Evolutionary conservation across 1,140 invertebrate genomes (phyloP).

Genomic region (Atopsyche davidsoni): DNA sequence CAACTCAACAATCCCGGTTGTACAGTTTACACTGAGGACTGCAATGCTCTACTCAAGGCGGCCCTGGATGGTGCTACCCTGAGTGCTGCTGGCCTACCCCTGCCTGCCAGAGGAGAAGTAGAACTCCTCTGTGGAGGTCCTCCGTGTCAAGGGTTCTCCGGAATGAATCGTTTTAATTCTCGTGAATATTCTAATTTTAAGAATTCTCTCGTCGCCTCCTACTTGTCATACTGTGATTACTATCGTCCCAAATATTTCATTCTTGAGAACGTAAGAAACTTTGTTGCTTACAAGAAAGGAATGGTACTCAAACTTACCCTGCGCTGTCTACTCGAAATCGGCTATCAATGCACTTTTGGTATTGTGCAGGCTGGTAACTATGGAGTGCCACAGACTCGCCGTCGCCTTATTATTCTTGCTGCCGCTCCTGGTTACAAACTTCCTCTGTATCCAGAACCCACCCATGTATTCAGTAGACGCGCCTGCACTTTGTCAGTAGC

Average conservation of each 20-base stretch:
- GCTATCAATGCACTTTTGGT: conserved; percentile 84
- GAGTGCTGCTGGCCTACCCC: conserved; percentile 48
- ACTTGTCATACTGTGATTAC: conserved; percentile 80
- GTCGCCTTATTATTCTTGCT: conserved; percentile 75
- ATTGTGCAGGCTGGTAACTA: conserved; percentile 82
- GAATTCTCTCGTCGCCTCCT: conserved; percentile 82
- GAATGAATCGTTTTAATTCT: conserved; percentile 85
- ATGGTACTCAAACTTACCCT: conserved; percentile 80
- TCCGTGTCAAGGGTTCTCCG: conserved; percentile 88
- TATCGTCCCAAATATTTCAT: conserved; percentile 81
- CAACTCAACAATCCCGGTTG: conserved; percentile 68
- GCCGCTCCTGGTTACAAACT: conserved; percentile 74
- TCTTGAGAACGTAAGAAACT: conserved; percentile 84
- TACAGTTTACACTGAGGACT: conserved; percentile 76
- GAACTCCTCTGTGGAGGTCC: conserved; percentile 82
- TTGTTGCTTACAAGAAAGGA: conserved; percentile 70
- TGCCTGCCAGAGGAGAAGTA: conserved; percentile 76
- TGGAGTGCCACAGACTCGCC: conserved; percentile 76
- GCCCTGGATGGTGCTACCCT: conserved; percentile 53
- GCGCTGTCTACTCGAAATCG: conserved; percentile 72
- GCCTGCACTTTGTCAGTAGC: conserved; percentile 66
- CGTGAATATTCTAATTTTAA: conserved; percentile 84
- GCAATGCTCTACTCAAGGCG: conserved; percentile 64
- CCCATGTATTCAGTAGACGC: conserved; percentile 69
- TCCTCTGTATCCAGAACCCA: conserved; percentile 76